phyloP scores from a whole-genome alignment of 1,140 invertebrate genomes.

The Drosophila mauritiana region DNA sequence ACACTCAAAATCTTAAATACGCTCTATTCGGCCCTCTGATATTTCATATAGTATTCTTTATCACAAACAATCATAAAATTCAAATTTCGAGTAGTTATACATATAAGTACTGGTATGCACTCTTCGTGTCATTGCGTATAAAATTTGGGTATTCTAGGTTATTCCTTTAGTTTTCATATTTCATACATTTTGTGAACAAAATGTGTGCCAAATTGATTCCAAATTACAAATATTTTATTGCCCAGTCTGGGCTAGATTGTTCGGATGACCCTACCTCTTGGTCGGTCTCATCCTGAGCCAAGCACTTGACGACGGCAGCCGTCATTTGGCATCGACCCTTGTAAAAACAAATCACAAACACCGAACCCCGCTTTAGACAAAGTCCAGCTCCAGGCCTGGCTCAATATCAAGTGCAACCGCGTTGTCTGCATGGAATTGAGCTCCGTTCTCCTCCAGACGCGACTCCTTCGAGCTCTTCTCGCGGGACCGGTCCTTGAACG shows the following conservation, averaged over 20 bases:
- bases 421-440: conserved; percentile 60
- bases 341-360: conserved; percentile 62
- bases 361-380: conserved; percentile 63
- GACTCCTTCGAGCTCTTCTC: conserved; percentile 62
- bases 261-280: conserved; percentile 11
- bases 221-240: conserved; percentile 66
- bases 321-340: conserved; percentile 15
- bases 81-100: conserved; percentile 74
- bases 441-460: conserved; percentile 32
- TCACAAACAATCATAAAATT: conserved; percentile 81
- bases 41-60: conserved; percentile 63
- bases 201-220: conserved; percentile 67
- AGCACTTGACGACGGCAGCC: conserved; percentile 6
- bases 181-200: conserved; percentile 52
- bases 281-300: conserved; percentile 9
- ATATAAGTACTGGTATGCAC: conserved; percentile 54
- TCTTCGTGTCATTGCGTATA: conserved; percentile 66
- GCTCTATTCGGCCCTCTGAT: conserved; percentile 4
- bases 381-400: conserved; percentile 78
- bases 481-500: conserved; percentile 79
- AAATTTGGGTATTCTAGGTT: conserved; percentile 72
- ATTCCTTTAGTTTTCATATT: conserved; percentile 21
- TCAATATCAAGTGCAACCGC: conserved; percentile 82
- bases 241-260: conserved; percentile 25
- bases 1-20: conserved; percentile 1